These are phyloP conservation scores for Drosophila phalerata DNA, from an alignment of 2,888 invertebrate genomes.

Conservation along the genomic window DNA sequence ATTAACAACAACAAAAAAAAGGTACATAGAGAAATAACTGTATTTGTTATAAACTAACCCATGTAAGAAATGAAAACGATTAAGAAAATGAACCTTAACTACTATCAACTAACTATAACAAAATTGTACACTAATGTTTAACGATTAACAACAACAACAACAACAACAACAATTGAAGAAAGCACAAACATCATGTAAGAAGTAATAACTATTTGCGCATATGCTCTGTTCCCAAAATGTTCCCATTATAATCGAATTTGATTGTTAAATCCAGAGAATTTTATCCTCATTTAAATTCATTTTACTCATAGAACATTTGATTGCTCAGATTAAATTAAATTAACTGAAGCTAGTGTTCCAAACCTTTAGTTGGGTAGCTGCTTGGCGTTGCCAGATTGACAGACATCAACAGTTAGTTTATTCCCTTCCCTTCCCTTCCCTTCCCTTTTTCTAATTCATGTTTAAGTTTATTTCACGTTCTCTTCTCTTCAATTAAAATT, in stretches of 20 bases:
- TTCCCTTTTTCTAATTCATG: no score
- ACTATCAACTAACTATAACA: conserved; percentile 55
- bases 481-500: no score
- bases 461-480: no score
- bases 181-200: conserved; percentile 22
- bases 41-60: conserved; percentile 20
- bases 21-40: conserved; percentile 10
- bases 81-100: conserved; percentile 17
- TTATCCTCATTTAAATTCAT: neutral
- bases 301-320: no score
- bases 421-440: no score
- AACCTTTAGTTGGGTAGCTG: neutral
- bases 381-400: neutral
- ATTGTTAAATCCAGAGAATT: neutral
- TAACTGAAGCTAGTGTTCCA: neutral
- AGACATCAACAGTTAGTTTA: no score
- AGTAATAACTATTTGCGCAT: conserved; percentile 18
- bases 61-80: conserved; percentile 18
- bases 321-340: neutral
- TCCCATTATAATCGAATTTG: neutral
- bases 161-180: conserved; percentile 11
- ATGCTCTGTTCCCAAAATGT: conserved; percentile 22
- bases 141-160: conserved; percentile 15
- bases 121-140: conserved; percentile 68
- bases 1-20: conserved; percentile 9